Evolutionary conservation across 2,113 vertebrate species (phyloP).

Genomic region (Indicator maculatus): DNA sequence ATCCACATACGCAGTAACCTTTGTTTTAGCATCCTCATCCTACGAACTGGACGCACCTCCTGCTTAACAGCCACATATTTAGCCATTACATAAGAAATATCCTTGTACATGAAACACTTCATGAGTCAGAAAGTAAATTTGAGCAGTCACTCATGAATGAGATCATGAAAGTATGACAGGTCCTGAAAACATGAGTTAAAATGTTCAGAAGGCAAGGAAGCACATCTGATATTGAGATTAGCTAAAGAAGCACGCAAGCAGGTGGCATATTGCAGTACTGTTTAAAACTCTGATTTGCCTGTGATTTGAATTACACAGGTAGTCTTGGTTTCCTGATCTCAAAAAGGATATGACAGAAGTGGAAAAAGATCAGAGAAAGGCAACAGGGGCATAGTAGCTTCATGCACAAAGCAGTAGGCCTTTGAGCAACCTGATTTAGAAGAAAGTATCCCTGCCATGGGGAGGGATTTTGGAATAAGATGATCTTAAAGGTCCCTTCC

Average conservation of each 20-base stretch:
- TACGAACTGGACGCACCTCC: conserved; percentile 18
- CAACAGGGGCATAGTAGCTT: background rate
- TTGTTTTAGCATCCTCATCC: conserved; percentile 24
- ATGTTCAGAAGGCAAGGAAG: background rate
- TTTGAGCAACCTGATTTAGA: background rate
- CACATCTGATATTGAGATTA: background rate
- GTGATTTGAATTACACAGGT: background rate
- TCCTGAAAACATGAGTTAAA: background rate
- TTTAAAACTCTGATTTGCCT: background rate
- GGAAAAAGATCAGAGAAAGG: background rate
- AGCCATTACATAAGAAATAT: conserved; percentile 28
- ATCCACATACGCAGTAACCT: background rate
- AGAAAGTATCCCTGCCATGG: background rate
- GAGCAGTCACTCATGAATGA: conserved; percentile 18
- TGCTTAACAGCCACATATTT: conserved; percentile 23
- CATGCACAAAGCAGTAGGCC: background rate
- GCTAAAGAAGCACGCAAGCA: background rate
- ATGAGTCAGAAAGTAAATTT: conserved; percentile 52
- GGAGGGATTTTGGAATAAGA: background rate
- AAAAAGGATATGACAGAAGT: background rate
- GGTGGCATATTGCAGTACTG: background rate
- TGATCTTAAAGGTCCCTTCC: background rate
- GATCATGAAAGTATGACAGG: background rate
- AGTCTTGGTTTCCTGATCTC: background rate
- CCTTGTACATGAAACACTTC: background rate